A percentile compares a stretch with the other conserved stretches of the same genome.
Evolutionary conservation across 2,888 invertebrate species (phyloP).

Genomic region (Plagodis dolabraria): DNA sequence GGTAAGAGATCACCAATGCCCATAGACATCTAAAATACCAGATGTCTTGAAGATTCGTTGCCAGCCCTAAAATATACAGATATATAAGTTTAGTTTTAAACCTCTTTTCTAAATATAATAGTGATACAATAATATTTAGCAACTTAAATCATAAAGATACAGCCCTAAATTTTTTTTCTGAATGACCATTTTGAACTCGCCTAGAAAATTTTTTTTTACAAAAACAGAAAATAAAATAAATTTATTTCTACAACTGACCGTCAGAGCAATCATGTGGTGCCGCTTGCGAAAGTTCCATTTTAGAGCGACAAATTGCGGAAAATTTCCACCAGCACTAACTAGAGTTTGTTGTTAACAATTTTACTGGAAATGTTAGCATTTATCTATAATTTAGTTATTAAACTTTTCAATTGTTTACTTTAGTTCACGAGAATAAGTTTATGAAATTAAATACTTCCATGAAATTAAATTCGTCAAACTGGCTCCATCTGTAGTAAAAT

Average conservation of each 20-base stretch:
- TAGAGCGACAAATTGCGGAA: slow-evolving; percentile 24
- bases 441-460: too few relatives aligned
- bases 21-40: too few relatives aligned
- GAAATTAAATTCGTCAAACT: too few relatives aligned
- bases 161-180: neutral
- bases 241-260: slow-evolving; percentile 29
- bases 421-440: neutral
- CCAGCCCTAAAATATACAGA: too few relatives aligned
- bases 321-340: slow-evolving; percentile 32
- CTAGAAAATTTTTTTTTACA: slow-evolving; percentile 5
- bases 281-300: slow-evolving; percentile 41
- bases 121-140: too few relatives aligned
- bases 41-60: too few relatives aligned
- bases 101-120: too few relatives aligned
- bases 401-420: slow-evolving; percentile 18
- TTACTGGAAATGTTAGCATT: slow-evolving; percentile 29
- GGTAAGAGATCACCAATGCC: too few relatives aligned
- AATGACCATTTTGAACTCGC: neutral
- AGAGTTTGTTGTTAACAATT: slow-evolving; percentile 34
- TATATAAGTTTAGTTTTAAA: too few relatives aligned
- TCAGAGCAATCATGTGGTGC: slow-evolving; percentile 44
- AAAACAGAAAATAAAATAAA: slow-evolving; percentile 12
- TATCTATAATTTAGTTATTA: slow-evolving; percentile 26
- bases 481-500: too few relatives aligned
- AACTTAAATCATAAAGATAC: neutral